phyloP scores from a whole-genome alignment of 2,113 vertebrate species.

The Brevimyrus niger region DNA sequence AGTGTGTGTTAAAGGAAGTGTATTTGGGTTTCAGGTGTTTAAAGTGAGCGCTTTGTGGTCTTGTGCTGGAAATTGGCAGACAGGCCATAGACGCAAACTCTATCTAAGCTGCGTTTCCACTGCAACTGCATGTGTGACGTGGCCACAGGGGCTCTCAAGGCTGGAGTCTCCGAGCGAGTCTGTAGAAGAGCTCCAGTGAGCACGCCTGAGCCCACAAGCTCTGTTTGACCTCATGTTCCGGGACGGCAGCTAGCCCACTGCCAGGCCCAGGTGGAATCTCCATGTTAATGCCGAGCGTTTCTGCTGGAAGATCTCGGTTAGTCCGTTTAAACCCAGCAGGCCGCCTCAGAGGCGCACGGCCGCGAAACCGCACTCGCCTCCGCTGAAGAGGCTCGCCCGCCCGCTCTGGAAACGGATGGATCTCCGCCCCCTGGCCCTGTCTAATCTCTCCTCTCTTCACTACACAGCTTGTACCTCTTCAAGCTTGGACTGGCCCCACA shows the following conservation, averaged over 20 bases:
- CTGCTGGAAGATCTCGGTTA: not conserved
- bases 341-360: not conserved
- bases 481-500: slow-evolving; percentile 93
- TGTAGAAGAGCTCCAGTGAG: not conserved
- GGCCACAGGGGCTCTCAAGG: not conserved
- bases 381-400: not conserved
- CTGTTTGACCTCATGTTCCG: not conserved
- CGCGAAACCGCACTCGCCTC: not conserved
- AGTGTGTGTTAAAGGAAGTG: not conserved
- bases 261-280: not conserved
- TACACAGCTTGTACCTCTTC: slow-evolving; percentile 86
- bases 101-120: not conserved
- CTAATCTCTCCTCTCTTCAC: slow-evolving; percentile 19
- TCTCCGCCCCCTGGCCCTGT: not conserved
- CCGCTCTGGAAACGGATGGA: not conserved
- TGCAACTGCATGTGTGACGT: not conserved
- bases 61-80: not conserved
- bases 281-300: not conserved
- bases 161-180: not conserved
- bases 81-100: not conserved
- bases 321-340: not conserved
- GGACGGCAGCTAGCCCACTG: not conserved
- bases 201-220: not conserved
- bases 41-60: not conserved
- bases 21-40: not conserved